Percentiles rank a stretch among this genome's conserved stretches.
Evolutionary conservation across 1,140 invertebrate genomes (phyloP).

Genomic region (Hetaerina americana): DNA sequence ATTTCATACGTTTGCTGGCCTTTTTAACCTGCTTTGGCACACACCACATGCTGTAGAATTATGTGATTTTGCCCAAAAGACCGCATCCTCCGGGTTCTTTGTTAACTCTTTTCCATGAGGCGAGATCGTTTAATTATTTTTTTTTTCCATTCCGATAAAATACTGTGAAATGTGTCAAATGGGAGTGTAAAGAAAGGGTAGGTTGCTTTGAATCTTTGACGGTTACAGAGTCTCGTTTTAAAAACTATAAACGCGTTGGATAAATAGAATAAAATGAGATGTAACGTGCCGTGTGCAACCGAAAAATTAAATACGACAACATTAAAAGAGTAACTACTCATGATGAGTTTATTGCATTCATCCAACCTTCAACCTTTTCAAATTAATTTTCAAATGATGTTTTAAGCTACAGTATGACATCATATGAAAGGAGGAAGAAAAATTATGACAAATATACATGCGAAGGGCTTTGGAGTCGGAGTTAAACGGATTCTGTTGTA

Average conservation of each 20-base stretch:
- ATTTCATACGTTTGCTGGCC: background rate
- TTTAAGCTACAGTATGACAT: too few relatives aligned
- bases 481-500: too few relatives aligned
- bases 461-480: too few relatives aligned
- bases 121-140: background rate
- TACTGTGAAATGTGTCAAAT: background rate
- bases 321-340: too few relatives aligned
- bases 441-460: too few relatives aligned
- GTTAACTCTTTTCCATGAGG: background rate
- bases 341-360: too few relatives aligned
- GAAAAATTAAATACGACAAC: background rate
- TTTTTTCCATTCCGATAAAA: background rate
- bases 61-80: background rate
- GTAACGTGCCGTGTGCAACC: background rate
- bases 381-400: too few relatives aligned
- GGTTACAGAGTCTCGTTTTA: background rate
- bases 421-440: too few relatives aligned
- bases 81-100: background rate
- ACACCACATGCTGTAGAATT: background rate
- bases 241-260: background rate
- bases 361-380: too few relatives aligned
- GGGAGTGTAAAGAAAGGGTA: too few relatives aligned
- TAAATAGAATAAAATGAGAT: background rate
- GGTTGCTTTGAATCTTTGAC: background rate
- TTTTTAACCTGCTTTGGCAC: background rate